These are phyloP conservation scores for Meganola albula DNA, from an alignment of 2,888 invertebrate species.

Conservation along the genomic window DNA sequence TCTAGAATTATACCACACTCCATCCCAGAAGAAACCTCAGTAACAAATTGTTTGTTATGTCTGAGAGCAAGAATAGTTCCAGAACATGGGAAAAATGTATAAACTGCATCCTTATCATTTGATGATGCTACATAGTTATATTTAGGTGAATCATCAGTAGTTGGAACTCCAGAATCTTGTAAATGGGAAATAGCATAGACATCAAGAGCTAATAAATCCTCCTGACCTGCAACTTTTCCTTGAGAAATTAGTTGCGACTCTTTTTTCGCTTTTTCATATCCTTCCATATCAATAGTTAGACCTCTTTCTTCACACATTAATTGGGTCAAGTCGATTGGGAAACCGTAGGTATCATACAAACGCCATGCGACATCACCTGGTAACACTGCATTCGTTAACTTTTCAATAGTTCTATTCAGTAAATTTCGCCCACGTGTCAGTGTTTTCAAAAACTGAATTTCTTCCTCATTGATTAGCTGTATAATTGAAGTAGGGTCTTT, in stretches of 20 bases:
- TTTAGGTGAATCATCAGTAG: slow-evolving; percentile 94
- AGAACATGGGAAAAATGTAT: slow-evolving; percentile 84
- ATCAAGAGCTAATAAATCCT: slow-evolving; percentile 92
- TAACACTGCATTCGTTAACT: slow-evolving; percentile 83
- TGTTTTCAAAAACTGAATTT: slow-evolving; percentile 97
- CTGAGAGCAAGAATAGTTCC: slow-evolving; percentile 90
- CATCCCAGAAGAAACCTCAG: slow-evolving; percentile 87
- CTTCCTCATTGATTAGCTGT: slow-evolving; percentile 98
- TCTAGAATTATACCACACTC: slow-evolving; percentile 96
- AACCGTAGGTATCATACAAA: slow-evolving; percentile 99
- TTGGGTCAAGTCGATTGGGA: slow-evolving; percentile 97
- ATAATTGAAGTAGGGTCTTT: slow-evolving; percentile 95
- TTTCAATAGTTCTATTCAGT: slow-evolving; percentile 92
- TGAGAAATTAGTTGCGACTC: slow-evolving; percentile 93
- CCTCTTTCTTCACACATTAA: slow-evolving; percentile 98
- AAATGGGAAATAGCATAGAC: slow-evolving; percentile 96
- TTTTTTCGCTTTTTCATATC: slow-evolving; percentile 95
- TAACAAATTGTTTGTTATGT: slow-evolving; percentile 89
- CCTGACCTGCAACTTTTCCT: slow-evolving; percentile 87
- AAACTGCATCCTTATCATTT: slow-evolving; percentile 82
- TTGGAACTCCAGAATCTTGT: slow-evolving; percentile 84
- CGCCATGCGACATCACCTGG: slow-evolving; percentile 99
- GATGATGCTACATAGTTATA: slow-evolving; percentile 88
- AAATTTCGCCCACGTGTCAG: slow-evolving; percentile 92
- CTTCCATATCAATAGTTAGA: slow-evolving; percentile 89